Base-by-base conservation (phyloP, 1,140 invertebrate species). In the Lepidurus packardi region DNA sequence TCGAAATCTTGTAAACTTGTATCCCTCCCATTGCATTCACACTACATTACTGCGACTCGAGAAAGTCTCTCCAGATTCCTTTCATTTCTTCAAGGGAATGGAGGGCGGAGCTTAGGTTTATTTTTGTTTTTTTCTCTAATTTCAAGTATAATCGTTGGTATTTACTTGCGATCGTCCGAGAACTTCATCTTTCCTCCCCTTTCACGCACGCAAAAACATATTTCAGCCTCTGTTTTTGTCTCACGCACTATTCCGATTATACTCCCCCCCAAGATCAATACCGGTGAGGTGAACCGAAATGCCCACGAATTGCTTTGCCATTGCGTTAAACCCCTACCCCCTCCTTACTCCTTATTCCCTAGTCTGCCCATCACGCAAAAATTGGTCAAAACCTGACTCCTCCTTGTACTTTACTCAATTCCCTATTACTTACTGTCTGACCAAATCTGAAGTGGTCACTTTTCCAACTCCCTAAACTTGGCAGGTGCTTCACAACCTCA, bases 251-350 rank as follows among this genome's bases (percentile, higher is more conserved):
- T 65, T 13, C 53, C 53, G 53, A 65, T 65, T 65, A 34, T 65
- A 65, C 53, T 65, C 21, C 53, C 53, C 53, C 53, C 53, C 13
- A 65, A 65, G 21, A 65, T 65, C 53, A 65, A 65, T 65, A 65
- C 53, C 16, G 53, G 13, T 65, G 21, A n/a, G 16, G 16, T n/a
- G 4, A 13, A 16, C 53, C 5, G 9, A 65, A 65, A 16, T n/a
- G 13, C 53, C 3, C 8, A 16, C 16, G 16, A 9, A 65, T 21
- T 13, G 53, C 53, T 7, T 13, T 16, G 53, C 34, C 34, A 4
- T 34, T 8, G n/a, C 13, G 53, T 65, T 9, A n/a, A 1, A n/a
- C 16, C 45, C 25, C 13, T 65, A 65, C 9, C 53, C 53, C 16
- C 53, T 65, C 21, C 21, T 21, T 65, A 34, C 34, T 34, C 34